These are phyloP conservation scores for Tipula lateralis DNA, from an alignment of 2,888 invertebrate species.

Conservation along the genomic window DNA sequence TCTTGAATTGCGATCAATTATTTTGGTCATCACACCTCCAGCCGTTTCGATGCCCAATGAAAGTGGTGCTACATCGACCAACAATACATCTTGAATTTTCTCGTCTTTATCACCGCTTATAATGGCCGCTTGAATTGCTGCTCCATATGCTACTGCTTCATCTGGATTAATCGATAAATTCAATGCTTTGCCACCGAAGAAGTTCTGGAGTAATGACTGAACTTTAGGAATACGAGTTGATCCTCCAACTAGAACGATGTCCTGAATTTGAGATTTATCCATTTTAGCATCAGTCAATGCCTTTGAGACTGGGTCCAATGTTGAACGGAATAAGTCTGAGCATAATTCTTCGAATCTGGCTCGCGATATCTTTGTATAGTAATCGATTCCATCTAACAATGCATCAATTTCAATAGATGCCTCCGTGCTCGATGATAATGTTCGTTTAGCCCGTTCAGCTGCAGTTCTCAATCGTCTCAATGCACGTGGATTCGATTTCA, in stretches of 20 bases:
- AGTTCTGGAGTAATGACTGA: conserved; percentile 67
- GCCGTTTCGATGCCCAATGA: conserved; percentile 75
- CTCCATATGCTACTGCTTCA: conserved; percentile 77
- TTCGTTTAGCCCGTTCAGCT: conserved; percentile 72
- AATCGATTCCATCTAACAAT: conserved; percentile 67
- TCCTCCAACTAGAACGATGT: conserved; percentile 77
- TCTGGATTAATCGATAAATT: conserved; percentile 70
- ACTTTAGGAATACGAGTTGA: conserved; percentile 77
- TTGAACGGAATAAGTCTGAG: conserved; percentile 65
- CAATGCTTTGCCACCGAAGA: conserved; percentile 67
- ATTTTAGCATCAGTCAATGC: conserved; percentile 72
- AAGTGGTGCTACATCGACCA: conserved; percentile 64
- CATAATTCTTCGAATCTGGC: conserved; percentile 73
- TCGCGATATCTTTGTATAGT: conserved; percentile 65
- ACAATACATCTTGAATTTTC: conserved; percentile 66
- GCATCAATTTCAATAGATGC: conserved; percentile 72
- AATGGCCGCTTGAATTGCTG: conserved; percentile 69
- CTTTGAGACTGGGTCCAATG: conserved; percentile 72
- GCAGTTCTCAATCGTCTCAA: conserved; percentile 67
- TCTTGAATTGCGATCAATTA: conserved; percentile 65
- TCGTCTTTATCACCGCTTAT: conserved; percentile 64
- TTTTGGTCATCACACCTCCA: conserved; percentile 73
- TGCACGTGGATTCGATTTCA: conserved; percentile 61
- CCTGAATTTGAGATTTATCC: conserved; percentile 70
- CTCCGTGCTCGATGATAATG: no score